These are phyloP conservation scores for Drepanosiphum platanoidis DNA, from an alignment of 2,888 invertebrate species.

Conservation along the genomic window DNA sequence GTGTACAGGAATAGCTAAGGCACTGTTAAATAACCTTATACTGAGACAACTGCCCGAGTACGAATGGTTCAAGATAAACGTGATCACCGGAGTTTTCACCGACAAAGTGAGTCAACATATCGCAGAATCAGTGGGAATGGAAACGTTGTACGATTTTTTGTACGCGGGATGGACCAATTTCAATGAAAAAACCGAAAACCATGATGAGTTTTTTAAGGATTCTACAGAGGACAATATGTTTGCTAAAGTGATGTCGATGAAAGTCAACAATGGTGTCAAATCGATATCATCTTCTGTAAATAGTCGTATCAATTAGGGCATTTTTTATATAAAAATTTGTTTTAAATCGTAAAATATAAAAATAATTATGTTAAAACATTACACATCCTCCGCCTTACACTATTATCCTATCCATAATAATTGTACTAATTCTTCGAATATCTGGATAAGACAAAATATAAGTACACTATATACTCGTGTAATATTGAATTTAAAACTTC, in stretches of 20 bases:
- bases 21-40: constrained; percentile 7
- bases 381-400: no score
- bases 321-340: no score
- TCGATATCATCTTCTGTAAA: no score
- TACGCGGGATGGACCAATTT: constrained; percentile 15
- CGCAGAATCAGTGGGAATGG: constrained; percentile 36
- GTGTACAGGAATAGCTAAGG: constrained; percentile 33
- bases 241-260: constrained; percentile 28
- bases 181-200: neutral
- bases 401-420: no score
- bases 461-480: no score
- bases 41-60: constrained; percentile 32
- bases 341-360: no score
- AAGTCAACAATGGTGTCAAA: no score
- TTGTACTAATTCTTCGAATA: no score
- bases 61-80: constrained; percentile 23
- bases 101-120: constrained; percentile 1
- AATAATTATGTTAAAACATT: no score
- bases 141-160: constrained; percentile 12
- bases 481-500: no score
- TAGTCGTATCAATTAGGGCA: no score
- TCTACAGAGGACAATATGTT: neutral
- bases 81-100: constrained; percentile 40
- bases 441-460: no score
- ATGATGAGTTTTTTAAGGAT: neutral